A percentile compares a stretch with the other conserved stretches of the same genome.
Evolutionary conservation across 1,140 invertebrate species (phyloP).

Genomic region (Phymorhynchus buccinoides): DNA sequence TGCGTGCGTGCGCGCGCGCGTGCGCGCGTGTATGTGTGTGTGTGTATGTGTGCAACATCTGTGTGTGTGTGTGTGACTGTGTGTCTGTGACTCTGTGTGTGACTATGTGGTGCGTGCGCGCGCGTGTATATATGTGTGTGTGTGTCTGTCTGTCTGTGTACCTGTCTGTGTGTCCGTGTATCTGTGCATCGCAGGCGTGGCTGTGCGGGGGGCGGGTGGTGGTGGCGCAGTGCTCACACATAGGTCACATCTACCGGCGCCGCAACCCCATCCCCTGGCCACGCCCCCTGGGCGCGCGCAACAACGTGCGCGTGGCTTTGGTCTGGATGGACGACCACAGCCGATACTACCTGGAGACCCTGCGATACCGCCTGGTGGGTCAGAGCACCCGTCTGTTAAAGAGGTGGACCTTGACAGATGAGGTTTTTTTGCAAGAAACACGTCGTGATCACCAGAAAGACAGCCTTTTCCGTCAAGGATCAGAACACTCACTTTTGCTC

Average conservation of each 20-base stretch:
- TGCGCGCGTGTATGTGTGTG: neutral
- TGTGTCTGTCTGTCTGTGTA: too few species aligned
- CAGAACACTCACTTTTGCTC: too few species aligned
- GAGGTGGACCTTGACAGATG: too few species aligned
- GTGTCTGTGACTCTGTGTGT: neutral
- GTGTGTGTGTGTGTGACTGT: too few species aligned
- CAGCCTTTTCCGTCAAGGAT: too few species aligned
- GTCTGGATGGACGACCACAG: constrained; percentile 94
- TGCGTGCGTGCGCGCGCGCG: neutral
- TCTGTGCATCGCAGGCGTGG: constrained; percentile 86
- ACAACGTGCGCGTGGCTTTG: constrained; percentile 73
- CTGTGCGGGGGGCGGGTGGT: constrained; percentile 95
- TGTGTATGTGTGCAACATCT: too few species aligned
- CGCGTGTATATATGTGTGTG: too few species aligned
- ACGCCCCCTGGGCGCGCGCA: constrained; percentile 68
- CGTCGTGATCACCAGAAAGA: too few species aligned
- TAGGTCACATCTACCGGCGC: constrained; percentile 93
- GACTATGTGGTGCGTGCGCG: too few species aligned
- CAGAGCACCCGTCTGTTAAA: neutral
- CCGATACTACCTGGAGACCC: constrained; percentile 78
- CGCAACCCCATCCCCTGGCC: constrained; percentile 42
- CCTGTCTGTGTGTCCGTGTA: too few species aligned
- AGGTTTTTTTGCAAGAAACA: too few species aligned
- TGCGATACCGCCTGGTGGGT: constrained; percentile 79
- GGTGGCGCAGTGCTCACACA: constrained; percentile 95